Evolutionary conservation across 2,113 vertebrate genomes (phyloP).

Genomic region (Oreochromis tanganicae): DNA sequence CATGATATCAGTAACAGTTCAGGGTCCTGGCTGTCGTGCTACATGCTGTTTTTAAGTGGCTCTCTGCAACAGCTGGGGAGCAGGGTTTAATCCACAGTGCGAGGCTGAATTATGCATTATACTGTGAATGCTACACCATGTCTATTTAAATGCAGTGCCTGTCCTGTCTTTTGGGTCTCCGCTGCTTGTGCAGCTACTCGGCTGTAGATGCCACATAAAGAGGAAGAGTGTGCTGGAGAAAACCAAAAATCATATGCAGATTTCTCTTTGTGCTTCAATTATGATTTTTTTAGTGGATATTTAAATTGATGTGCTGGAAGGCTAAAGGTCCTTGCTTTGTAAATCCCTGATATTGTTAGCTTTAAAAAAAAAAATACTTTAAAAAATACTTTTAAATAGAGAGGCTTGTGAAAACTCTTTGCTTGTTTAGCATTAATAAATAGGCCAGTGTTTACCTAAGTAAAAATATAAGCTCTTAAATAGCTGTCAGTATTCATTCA

Average conservation of each 20-base stretch:
- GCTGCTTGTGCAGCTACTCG: slow-evolving; percentile 12
- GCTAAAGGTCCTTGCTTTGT: not conserved
- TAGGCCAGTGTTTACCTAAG: not conserved
- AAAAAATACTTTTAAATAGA: not conserved
- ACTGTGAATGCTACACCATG: slow-evolving; percentile 48
- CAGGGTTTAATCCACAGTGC: slow-evolving; percentile 46
- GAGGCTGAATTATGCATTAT: slow-evolving; percentile 60
- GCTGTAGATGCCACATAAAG: slow-evolving; percentile 8
- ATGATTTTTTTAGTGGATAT: not conserved
- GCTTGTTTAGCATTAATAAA: not conserved
- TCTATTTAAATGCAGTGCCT: slow-evolving; percentile 44
- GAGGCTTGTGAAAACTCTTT: not conserved
- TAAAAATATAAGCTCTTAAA: not conserved
- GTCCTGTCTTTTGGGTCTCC: not conserved
- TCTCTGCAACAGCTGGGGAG: slow-evolving; percentile 53
- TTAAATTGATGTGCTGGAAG: not conserved
- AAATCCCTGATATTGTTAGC: not conserved
- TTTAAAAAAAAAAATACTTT: accelerated
- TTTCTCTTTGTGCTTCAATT: not conserved
- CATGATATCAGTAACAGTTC: slow-evolving; percentile 31
- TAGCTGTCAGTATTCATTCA: not conserved
- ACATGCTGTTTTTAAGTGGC: slow-evolving; percentile 51
- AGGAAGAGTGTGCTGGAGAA: not conserved
- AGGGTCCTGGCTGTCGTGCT: slow-evolving; percentile 27
- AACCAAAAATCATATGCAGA: not conserved